A percentile compares a stretch with the other conserved stretches of the same genome.
Evolutionary conservation across 1,140 invertebrate genomes (phyloP).

Genomic region (Berghia stephanieae): DNA sequence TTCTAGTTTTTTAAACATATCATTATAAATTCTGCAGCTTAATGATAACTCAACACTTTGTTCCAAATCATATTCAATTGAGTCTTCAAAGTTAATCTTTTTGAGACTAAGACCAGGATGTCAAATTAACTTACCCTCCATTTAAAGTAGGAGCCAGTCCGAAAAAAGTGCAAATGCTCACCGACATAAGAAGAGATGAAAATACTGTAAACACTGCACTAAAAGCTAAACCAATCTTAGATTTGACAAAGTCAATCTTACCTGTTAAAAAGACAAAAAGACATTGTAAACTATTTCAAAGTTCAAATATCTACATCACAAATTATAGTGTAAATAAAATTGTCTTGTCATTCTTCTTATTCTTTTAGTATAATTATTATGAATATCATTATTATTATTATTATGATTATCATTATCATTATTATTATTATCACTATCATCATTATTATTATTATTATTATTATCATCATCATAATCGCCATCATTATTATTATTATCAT

Average conservation of each 20-base stretch:
- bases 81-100: too few relatives aligned
- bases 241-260: conserved; percentile 75
- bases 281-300: too few relatives aligned
- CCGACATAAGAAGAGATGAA: conserved; percentile 89
- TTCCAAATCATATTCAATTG: too few relatives aligned
- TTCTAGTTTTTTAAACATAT: too few relatives aligned
- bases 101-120: too few relatives aligned
- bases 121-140: conserved; percentile 60
- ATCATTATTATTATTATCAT: too few relatives aligned
- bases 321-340: not conserved
- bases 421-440: not conserved
- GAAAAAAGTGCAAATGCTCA: conserved; percentile 93
- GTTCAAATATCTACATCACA: too few relatives aligned
- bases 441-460: not conserved
- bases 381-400: too few relatives aligned
- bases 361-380: not conserved
- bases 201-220: conserved; percentile 89
- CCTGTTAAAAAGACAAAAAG: conserved; percentile 42
- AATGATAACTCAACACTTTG: too few relatives aligned
- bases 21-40: too few relatives aligned
- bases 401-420: not conserved
- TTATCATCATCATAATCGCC: too few relatives aligned
- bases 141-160: conserved; percentile 73
- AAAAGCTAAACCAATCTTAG: conserved; percentile 89
- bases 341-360: not conserved